A percentile compares a stretch with the other conserved stretches of the same genome.
Evolutionary conservation across 2,113 vertebrate genomes (phyloP).

Genomic region (Phrynosoma platyrhinos): DNA sequence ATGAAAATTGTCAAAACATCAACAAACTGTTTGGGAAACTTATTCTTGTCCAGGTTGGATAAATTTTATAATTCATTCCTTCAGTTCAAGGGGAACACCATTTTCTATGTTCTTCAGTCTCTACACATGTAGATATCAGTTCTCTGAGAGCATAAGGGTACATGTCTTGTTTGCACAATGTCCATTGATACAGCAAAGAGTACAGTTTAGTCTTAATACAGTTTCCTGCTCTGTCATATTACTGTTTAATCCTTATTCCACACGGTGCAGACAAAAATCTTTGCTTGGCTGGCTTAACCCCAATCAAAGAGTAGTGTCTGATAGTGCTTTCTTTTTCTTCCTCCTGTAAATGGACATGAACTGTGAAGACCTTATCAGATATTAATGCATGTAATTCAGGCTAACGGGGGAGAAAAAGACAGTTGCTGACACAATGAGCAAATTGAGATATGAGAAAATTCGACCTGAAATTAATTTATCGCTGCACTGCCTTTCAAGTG

Average conservation of each 20-base stretch:
- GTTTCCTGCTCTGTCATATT: conserved; percentile 31
- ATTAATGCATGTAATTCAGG: conserved; percentile 62
- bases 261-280: conserved; percentile 23
- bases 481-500: conserved; percentile 50
- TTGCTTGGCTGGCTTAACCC: conserved; percentile 44
- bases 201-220: not conserved
- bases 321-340: conserved; percentile 30
- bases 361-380: conserved; percentile 68
- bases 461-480: conserved; percentile 68
- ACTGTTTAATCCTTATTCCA: conserved; percentile 35
- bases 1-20: not conserved
- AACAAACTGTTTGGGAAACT: not conserved
- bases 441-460: conserved; percentile 65
- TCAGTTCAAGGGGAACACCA: not conserved
- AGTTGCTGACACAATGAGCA: conserved; percentile 39
- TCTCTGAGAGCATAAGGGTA: not conserved
- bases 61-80: too few species aligned
- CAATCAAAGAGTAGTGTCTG: conserved; percentile 39
- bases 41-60: not conserved
- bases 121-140: not conserved
- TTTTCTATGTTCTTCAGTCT: not conserved
- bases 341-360: conserved; percentile 45
- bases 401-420: conserved; percentile 50
- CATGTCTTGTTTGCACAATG: not conserved
- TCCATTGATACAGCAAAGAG: conserved; percentile 4